These are phyloP conservation scores for Nasalis larvatus DNA, from an alignment of 2,113 vertebrate species.

Conservation along the genomic window DNA sequence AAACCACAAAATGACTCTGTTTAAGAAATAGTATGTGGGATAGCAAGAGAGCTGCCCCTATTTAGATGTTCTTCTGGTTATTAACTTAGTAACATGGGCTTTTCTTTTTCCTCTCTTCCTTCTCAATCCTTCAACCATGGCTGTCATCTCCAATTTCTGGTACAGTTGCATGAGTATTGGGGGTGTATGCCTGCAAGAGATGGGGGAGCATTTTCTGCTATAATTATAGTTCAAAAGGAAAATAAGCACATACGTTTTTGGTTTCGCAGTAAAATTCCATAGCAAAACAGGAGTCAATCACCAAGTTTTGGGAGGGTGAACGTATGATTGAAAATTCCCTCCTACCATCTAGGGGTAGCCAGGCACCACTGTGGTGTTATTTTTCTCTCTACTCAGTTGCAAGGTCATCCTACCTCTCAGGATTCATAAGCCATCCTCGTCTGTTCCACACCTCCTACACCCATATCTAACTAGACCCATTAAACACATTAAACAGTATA, in stretches of 20 bases:
- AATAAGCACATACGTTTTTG: slow-evolving; percentile 58
- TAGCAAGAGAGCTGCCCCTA: slow-evolving; percentile 79
- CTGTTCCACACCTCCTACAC: neutral
- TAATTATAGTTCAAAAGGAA: slow-evolving; percentile 61
- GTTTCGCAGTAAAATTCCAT: slow-evolving; percentile 67
- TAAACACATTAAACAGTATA: neutral
- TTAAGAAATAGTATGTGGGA: slow-evolving; percentile 79
- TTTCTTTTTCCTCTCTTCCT: neutral
- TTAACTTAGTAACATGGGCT: slow-evolving; percentile 54
- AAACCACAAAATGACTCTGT: slow-evolving; percentile 83
- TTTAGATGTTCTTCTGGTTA: slow-evolving; percentile 77
- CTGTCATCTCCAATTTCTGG: slow-evolving; percentile 69
- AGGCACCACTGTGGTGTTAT: neutral
- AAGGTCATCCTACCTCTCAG: neutral
- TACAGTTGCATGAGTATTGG: neutral
- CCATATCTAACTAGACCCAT: neutral
- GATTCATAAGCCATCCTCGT: neutral
- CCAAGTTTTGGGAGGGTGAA: slow-evolving; percentile 12
- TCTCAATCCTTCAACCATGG: slow-evolving; percentile 6
- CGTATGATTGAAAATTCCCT: neutral
- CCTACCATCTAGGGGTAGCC: no score
- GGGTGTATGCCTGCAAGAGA: neutral
- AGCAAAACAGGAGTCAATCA: slow-evolving; percentile 47
- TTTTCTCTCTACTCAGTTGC: neutral
- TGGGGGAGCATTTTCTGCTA: slow-evolving; percentile 36